Evolutionary conservation across 2,888 invertebrate species (phyloP).

Genomic region (Campopleginae sp.): DNA sequence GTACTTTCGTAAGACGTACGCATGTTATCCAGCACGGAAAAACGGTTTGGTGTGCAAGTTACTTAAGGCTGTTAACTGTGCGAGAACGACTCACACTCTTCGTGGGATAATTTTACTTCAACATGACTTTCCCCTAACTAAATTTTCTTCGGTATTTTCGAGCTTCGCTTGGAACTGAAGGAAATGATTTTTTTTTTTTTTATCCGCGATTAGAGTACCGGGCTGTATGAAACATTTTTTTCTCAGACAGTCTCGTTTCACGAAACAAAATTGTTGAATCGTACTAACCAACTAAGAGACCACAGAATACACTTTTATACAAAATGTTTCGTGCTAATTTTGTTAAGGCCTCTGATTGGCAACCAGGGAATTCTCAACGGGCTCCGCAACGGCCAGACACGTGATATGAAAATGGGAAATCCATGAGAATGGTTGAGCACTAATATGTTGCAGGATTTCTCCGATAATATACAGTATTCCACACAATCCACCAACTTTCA

Average conservation of each 20-base stretch:
- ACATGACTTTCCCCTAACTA: conserved; percentile 20
- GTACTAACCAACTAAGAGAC: too few relatives aligned
- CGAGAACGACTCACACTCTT: conserved; percentile 40
- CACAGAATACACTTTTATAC: too few relatives aligned
- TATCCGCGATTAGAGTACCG: not conserved
- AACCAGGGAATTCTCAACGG: too few relatives aligned
- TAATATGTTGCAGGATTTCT: not conserved
- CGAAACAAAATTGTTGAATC: too few relatives aligned
- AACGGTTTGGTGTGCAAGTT: not conserved
- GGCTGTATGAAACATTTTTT: not conserved
- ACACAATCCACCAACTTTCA: not conserved
- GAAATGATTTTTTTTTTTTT: not conserved
- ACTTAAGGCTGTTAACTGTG: conserved; percentile 22
- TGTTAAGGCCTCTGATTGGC: too few relatives aligned
- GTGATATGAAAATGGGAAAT: not conserved
- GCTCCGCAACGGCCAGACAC: not conserved
- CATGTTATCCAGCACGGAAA: conserved; percentile 1
- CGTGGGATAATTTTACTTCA: conserved; percentile 9
- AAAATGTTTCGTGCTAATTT: too few relatives aligned
- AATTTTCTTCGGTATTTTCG: conserved; percentile 26
- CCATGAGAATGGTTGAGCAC: not conserved
- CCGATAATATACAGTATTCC: not conserved
- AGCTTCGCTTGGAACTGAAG: conserved; percentile 9
- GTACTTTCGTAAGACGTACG: not conserved
- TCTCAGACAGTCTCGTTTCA: too few relatives aligned